These are phyloP conservation scores for Diaprepes abbreviatus DNA, from an alignment of 2,888 invertebrate genomes.

Conservation along the genomic window DNA sequence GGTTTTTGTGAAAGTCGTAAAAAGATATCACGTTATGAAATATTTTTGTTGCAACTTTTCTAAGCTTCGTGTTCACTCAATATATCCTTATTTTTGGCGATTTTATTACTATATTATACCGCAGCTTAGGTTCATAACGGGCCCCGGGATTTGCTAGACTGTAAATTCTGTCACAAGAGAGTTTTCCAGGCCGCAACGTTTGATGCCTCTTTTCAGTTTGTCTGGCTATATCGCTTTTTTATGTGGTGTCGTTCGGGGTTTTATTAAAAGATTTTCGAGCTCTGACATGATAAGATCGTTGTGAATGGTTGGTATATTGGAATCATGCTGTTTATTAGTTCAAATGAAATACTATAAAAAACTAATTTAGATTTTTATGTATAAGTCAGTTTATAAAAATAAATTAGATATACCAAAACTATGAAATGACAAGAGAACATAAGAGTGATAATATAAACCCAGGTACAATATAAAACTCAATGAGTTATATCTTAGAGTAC, in stretches of 20 bases:
- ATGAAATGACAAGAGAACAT: too few species aligned
- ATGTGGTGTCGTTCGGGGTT: constrained; percentile 42
- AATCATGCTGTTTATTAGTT: constrained; percentile 20
- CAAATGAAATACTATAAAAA: neutral
- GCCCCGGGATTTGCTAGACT: constrained; percentile 65
- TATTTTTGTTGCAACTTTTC: constrained; percentile 66
- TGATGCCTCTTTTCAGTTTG: constrained; percentile 38
- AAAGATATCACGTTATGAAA: constrained; percentile 66
- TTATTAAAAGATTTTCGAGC: constrained; percentile 44
- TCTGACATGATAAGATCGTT: neutral
- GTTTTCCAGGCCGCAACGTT: constrained; percentile 24
- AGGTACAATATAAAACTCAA: too few species aligned
- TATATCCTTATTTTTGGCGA: constrained; percentile 69
- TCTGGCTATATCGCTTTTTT: constrained; percentile 39
- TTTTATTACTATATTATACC: constrained; percentile 70
- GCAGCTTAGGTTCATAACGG: constrained; percentile 67
- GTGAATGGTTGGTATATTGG: constrained; percentile 2
- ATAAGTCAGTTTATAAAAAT: too few species aligned
- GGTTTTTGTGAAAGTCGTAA: constrained; percentile 60
- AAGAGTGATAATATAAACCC: too few species aligned
- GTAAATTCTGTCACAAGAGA: constrained; percentile 59
- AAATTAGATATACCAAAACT: too few species aligned
- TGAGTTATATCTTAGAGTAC: too few species aligned
- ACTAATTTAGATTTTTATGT: too few species aligned
- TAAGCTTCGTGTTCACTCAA: constrained; percentile 66